Percentiles rank a stretch among this genome's conserved stretches.
These are phyloP conservation scores for Scarus forsteni DNA, from an alignment of 2,797 vertebrate species.

Conservation along the genomic window DNA sequence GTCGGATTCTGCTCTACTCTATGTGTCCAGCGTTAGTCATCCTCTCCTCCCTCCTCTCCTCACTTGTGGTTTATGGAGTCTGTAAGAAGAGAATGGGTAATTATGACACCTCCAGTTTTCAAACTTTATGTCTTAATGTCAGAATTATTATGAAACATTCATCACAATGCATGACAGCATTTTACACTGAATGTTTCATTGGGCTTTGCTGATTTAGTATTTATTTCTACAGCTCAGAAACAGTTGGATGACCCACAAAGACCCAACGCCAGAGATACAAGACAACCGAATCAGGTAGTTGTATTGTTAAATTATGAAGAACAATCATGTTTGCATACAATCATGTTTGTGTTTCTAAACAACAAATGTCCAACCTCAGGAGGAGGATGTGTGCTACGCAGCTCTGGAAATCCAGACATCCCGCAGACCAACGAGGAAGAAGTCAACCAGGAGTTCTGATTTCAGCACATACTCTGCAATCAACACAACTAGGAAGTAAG, in stretches of 20 bases:
- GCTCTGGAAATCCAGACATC: conserved; percentile 41
- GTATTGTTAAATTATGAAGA: too few species aligned
- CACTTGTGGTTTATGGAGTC: conserved; percentile 12
- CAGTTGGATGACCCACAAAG: background rate
- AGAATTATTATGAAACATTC: too few species aligned
- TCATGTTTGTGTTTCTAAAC: background rate
- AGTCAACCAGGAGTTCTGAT: conserved; percentile 18
- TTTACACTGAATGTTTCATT: background rate
- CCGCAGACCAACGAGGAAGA: conserved; percentile 42
- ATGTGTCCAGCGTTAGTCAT: conserved; percentile 41
- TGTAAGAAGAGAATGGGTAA: conserved; percentile 33
- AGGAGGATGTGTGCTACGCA: conserved; percentile 63
- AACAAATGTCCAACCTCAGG: conserved; percentile 35
- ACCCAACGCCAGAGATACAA: background rate
- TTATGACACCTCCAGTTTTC: too few species aligned
- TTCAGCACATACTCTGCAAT: conserved; percentile 59
- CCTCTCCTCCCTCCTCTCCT: conserved; percentile 34
- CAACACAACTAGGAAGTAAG: conserved; percentile 25
- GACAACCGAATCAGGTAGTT: conserved; percentile 23
- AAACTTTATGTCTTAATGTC: too few species aligned
- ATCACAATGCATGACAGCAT: background rate
- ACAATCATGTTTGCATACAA: too few species aligned
- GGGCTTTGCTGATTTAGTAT: background rate
- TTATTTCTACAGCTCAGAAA: conserved; percentile 25
- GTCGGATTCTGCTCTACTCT: conserved; percentile 39